Conservation (phyloP, 2,797 vertebrate genomes). For the Clarias platycephalus region DNA sequence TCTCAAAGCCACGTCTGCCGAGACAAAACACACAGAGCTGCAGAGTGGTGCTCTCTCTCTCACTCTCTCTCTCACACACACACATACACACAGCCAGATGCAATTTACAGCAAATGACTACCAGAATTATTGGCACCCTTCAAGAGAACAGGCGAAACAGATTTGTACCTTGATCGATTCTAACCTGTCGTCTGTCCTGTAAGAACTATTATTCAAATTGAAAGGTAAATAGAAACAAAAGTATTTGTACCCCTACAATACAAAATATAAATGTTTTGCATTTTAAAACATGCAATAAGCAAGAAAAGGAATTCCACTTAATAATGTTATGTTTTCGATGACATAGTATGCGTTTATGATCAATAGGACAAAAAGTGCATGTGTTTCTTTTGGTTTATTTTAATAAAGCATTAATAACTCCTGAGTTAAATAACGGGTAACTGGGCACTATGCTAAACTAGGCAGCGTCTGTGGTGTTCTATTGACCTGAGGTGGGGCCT, state of each 20-base stretch:
- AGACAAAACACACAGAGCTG: slow-evolving; percentile 72
- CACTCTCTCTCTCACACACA: slow-evolving; percentile 58
- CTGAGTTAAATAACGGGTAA: neutral
- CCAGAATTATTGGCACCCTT: slow-evolving; percentile 20
- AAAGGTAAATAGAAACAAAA: neutral
- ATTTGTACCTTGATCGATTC: neutral
- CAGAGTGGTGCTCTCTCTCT: neutral
- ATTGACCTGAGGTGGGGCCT: neutral
- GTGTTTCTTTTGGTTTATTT: neutral
- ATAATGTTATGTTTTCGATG: neutral
- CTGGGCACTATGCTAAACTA: too few species aligned
- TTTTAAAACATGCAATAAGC: neutral
- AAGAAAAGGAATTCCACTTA: neutral
- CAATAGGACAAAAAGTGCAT: neutral
- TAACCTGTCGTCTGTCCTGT: neutral
- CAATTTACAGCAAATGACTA: neutral
- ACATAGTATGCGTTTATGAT: too few species aligned
- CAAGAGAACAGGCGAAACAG: neutral
- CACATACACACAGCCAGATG: neutral
- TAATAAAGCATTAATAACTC: neutral
- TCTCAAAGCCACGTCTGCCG: slow-evolving; percentile 95
- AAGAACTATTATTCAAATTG: neutral
- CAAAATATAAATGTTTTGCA: neutral
- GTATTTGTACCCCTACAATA: neutral
- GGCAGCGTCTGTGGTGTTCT: neutral